phyloP scores from a whole-genome alignment of 30 jellyfish, hydroid and myxozoan genomes.

The Aurelia aurita complex sp. Pacific region DNA sequence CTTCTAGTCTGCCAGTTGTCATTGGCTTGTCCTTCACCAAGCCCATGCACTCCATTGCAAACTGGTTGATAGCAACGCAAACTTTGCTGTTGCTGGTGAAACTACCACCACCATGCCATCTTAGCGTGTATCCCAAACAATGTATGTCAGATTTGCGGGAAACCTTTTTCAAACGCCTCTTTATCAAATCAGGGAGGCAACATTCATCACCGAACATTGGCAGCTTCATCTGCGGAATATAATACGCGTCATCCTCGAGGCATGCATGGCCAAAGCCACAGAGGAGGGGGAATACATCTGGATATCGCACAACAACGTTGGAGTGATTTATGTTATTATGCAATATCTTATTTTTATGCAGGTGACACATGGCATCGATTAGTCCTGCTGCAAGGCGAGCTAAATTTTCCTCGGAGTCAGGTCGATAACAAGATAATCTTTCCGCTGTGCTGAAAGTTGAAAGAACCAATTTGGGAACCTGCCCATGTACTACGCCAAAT shows the following conservation, averaged over 20 bases:
- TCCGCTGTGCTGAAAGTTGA: background rate
- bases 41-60: no score
- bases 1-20: background rate
- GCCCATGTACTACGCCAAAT: background rate
- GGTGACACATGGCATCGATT: constrained; percentile 6
- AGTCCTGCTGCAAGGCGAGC: constrained; percentile 5
- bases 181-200: background rate
- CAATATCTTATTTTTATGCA: constrained; percentile 12
- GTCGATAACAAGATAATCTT: background rate
- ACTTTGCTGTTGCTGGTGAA: no score
- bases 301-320: constrained; percentile 1
- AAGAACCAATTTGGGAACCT: background rate
- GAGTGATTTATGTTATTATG: constrained; percentile 1
- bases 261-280: constrained; percentile 11
- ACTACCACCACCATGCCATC: background rate
- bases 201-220: background rate
- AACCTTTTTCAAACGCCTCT: constrained; percentile 10
- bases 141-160: background rate
- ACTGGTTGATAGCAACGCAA: no score
- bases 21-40: no score
- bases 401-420: background rate
- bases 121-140: constrained; percentile 4
- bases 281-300: background rate
- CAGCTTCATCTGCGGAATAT: constrained; percentile 10
- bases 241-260: constrained; percentile 11